Base-by-base conservation (phyloP, 2,797 vertebrate genomes). In the Helicolenus hilgendorfi region DNA sequence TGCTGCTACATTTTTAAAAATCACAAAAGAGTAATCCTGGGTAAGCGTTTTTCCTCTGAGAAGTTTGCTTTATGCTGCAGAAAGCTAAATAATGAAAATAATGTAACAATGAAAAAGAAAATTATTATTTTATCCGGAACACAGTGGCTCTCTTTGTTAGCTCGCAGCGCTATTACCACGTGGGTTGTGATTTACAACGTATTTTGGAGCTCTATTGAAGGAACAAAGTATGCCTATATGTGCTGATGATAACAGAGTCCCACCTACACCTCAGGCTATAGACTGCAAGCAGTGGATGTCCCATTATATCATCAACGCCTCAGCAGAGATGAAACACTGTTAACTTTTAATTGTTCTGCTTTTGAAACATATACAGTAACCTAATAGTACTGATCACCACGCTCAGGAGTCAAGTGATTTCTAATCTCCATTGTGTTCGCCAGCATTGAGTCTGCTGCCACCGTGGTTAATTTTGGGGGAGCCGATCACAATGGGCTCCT, bases 371-470 rank as follows among this genome's bases (percentile, higher is more conserved):
- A 89, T 80, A 90, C 81, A 92, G 94, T 77, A 85, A 93, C 84
- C 33, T 72, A 89, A 96, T 74, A 91, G 81, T 20, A 55, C 70
- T 83, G 77, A 94, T 94, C 77, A 88, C 65, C 69, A 35, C 29
- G 20, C 83, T 86, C 62, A 58, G 69, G 87, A 94, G 88, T 87
- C 91, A 91, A 95, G 86, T 71, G 89, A 89, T 86, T 87, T 85
- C 80, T 90, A 86, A 93, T 93, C 92, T 79, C 89, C 76, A 90
- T 93, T 94, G 92, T 94, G 92, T 78, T 88, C 56, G n/a, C 35
- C 77, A 62, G 85, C 79, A 83, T 76, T 0, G 27, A 59, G 63
- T 77, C 85, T 84, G 88, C 85, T 84, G 88, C 77, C 74, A 77
- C 63, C 2, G 14, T 88, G 83, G 75, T 72, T 90, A 65, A 91